These are phyloP conservation scores for Nanger granti DNA, from an alignment of 2,113 vertebrate species.

Conservation along the genomic window DNA sequence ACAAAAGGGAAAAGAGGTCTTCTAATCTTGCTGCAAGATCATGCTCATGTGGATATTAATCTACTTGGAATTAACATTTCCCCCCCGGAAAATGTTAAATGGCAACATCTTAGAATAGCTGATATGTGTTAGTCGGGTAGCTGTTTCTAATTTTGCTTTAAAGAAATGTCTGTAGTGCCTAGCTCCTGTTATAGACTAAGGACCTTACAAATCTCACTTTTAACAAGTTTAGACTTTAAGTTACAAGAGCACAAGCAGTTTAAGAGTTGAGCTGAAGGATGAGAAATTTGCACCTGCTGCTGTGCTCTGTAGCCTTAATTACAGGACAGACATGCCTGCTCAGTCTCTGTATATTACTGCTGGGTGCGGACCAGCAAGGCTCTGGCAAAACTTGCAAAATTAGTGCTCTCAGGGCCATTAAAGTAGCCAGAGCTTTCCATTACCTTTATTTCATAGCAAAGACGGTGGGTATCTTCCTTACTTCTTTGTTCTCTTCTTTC, in stretches of 20 bases:
- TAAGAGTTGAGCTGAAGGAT: constrained; percentile 42
- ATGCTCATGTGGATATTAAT: constrained; percentile 38
- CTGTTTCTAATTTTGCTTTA: constrained; percentile 62
- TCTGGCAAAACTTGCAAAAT: background rate
- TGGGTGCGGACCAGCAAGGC: background rate
- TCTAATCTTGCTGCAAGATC: constrained; percentile 46
- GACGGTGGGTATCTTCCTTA: background rate
- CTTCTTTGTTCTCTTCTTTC: background rate
- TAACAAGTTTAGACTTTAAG: constrained; percentile 43
- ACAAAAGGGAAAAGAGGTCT: background rate
- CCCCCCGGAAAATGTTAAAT: constrained; percentile 22
- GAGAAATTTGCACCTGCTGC: constrained; percentile 42
- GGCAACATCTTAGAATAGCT: constrained; percentile 31
- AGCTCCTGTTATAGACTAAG: constrained; percentile 36
- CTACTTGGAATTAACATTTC: constrained; percentile 19
- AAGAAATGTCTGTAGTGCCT: constrained; percentile 31
- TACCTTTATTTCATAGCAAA: background rate
- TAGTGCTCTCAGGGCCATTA: background rate
- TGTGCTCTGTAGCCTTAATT: constrained; percentile 27
- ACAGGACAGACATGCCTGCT: background rate
- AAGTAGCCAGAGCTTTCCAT: background rate
- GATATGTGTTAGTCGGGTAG: constrained; percentile 20
- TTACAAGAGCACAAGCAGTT: constrained; percentile 47
- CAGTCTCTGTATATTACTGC: background rate
- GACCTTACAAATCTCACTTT: constrained; percentile 50